phyloP scores from a whole-genome alignment of 2,888 invertebrate genomes.

The Podabrus alpinus region DNA sequence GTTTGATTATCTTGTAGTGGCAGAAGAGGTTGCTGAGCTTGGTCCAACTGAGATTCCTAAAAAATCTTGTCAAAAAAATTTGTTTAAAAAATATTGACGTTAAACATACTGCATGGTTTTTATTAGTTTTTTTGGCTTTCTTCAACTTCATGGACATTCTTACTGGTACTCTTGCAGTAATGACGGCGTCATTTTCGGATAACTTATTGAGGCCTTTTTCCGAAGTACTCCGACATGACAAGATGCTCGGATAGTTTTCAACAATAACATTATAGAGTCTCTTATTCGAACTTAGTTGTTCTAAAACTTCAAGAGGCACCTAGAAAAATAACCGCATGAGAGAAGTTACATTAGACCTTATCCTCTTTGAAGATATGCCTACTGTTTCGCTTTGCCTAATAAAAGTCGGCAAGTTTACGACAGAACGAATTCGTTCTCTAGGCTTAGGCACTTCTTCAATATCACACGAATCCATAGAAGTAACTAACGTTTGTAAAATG shows the following conservation, averaged over 20 bases:
- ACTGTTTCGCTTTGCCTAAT: constrained; percentile 71
- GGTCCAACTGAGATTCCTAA: constrained; percentile 44
- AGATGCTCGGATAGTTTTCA: constrained; percentile 72
- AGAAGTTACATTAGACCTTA: background rate
- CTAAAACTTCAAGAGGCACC: constrained; percentile 68
- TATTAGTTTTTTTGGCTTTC: constrained; percentile 43
- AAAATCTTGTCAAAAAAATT: constrained; percentile 16
- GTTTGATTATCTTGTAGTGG: background rate
- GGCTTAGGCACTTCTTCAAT: constrained; percentile 57
- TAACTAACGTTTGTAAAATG: constrained; percentile 65
- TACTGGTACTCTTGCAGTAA: constrained; percentile 59
- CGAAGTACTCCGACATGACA: constrained; percentile 67
- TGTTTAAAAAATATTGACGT: background rate
- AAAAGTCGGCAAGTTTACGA: constrained; percentile 76
- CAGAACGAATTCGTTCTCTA: constrained; percentile 63
- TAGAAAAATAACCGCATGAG: constrained; percentile 48
- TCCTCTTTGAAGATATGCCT: constrained; percentile 29
- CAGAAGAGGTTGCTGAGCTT: constrained; percentile 27
- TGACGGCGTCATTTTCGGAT: constrained; percentile 52
- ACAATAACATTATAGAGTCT: constrained; percentile 71
- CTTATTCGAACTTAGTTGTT: constrained; percentile 66
- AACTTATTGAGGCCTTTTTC: constrained; percentile 62
- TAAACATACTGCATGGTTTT: background rate
- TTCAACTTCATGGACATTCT: constrained; percentile 68
- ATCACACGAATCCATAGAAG: constrained; percentile 59